phyloP scores from a whole-genome alignment of 1,140 invertebrate genomes.

The Zophobas atratus region DNA sequence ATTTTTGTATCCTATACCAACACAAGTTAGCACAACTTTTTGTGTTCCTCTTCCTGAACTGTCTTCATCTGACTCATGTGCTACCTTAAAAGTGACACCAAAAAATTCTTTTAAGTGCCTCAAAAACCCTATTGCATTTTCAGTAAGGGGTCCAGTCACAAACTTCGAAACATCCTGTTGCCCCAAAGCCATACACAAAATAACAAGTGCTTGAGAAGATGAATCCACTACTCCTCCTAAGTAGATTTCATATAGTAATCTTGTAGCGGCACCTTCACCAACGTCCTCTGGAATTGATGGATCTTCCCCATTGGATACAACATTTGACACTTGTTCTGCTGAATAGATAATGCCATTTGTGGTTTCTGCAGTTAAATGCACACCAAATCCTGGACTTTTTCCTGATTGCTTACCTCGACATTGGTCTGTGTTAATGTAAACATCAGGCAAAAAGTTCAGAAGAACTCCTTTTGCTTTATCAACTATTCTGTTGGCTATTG shows the following conservation, averaged over 20 bases:
- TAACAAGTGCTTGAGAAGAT: conserved; percentile 87
- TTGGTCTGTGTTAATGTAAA: conserved; percentile 96
- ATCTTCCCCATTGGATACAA: conserved; percentile 70
- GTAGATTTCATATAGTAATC: conserved; percentile 92
- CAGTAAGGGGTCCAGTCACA: conserved; percentile 78
- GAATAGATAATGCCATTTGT: conserved; percentile 87
- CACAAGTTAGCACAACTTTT: conserved; percentile 91
- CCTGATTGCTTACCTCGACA: conserved; percentile 88
- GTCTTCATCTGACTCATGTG: conserved; percentile 71
- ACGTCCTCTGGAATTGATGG: conserved; percentile 91
- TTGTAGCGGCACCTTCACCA: conserved; percentile 85
- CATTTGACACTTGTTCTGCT: conserved; percentile 75
- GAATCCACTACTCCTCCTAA: conserved; percentile 95
- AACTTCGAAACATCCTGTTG: conserved; percentile 97
- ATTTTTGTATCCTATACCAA: conserved; percentile 96
- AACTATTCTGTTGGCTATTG: conserved; percentile 92
- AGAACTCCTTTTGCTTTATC: conserved; percentile 93
- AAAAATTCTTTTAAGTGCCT: conserved; percentile 94
- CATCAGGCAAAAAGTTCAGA: conserved; percentile 93
- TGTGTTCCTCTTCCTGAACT: conserved; percentile 74
- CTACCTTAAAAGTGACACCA: conserved; percentile 93
- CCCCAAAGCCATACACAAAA: conserved; percentile 93
- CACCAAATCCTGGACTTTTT: conserved; percentile 92
- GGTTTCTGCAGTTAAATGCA: conserved; percentile 93
- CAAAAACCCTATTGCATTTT: conserved; percentile 89